Percentiles rank a stretch among this genome's conserved stretches.
Conservation (phyloP, 1,140 invertebrate genomes). For the Propsilocerus akamusi region DNA sequence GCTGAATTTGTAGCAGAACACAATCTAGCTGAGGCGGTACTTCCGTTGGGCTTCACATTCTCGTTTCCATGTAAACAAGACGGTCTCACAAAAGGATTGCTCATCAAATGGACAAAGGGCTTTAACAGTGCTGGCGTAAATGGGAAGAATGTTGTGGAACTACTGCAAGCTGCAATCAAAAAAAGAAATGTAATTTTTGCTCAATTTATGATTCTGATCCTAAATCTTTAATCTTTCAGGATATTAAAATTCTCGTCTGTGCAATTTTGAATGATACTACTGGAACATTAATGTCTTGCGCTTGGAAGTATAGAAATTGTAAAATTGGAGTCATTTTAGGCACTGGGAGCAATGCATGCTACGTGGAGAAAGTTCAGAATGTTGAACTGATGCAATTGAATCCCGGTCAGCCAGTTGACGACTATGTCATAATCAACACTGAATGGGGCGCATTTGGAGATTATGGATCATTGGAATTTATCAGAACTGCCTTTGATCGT, state of each 20-base stretch:
- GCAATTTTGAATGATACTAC: constrained; percentile 98
- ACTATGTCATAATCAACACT: constrained; percentile 78
- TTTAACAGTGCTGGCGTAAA: constrained; percentile 87
- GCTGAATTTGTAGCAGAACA: constrained; percentile 84
- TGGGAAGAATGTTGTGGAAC: constrained; percentile 74
- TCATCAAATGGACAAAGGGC: constrained; percentile 95
- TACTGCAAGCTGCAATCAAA: constrained; percentile 72
- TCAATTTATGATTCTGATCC: background rate
- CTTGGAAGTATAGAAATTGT: constrained; percentile 90
- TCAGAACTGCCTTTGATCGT: constrained; percentile 76
- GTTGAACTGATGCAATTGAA: constrained; percentile 40
- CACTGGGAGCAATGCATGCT: constrained; percentile 94
- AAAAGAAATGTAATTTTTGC: constrained; percentile 37
- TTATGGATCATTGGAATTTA: constrained; percentile 68
- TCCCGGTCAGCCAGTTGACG: constrained; percentile 9
- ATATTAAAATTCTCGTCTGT: constrained; percentile 86
- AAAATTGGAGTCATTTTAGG: constrained; percentile 88
- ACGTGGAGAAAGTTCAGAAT: constrained; percentile 74
- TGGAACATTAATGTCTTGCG: constrained; percentile 97
- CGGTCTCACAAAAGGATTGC: constrained; percentile 75
- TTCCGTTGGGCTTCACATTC: constrained; percentile 97
- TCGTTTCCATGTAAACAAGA: constrained; percentile 90
- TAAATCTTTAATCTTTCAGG: constrained; percentile 22
- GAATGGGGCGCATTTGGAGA: constrained; percentile 98
- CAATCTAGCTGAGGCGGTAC: constrained; percentile 48